phyloP scores from a whole-genome alignment of 2,888 invertebrate species.

The Polyploca ridens region DNA sequence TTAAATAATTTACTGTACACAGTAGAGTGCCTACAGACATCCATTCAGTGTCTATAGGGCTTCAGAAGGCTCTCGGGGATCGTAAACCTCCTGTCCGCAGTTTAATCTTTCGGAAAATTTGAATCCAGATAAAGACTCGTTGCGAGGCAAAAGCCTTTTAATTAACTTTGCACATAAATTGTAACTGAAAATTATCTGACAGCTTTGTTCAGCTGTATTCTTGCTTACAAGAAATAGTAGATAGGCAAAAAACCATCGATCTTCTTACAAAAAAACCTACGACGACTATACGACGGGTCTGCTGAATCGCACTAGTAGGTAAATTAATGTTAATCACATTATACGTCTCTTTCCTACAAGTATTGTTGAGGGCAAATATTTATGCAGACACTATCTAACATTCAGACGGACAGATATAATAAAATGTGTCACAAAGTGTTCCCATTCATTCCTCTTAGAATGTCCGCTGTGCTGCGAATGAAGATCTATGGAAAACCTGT shows the following conservation, averaged over 20 bases:
- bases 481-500: background rate
- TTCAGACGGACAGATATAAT: background rate
- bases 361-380: background rate
- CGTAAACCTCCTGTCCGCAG: slow-evolving; percentile 63
- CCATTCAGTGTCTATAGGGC: slow-evolving; percentile 40
- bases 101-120: slow-evolving; percentile 68
- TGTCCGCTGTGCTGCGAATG: background rate
- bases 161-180: slow-evolving; percentile 50
- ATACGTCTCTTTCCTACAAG: too few relatives aligned
- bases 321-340: too few relatives aligned
- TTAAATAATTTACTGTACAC: slow-evolving; percentile 24
- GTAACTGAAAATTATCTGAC: slow-evolving; percentile 32
- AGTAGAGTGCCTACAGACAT: slow-evolving; percentile 23
- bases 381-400: background rate
- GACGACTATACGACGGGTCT: too few relatives aligned
- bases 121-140: slow-evolving; percentile 55
- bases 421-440: background rate
- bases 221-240: background rate
- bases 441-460: background rate
- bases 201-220: background rate
- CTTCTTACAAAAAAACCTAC: too few relatives aligned
- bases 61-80: slow-evolving; percentile 53
- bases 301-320: too few relatives aligned
- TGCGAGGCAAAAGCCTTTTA: slow-evolving; percentile 46
- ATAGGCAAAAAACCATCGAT: too few relatives aligned